These are phyloP conservation scores for Zosterops pallidus DNA, from an alignment of 2,113 vertebrate species.

Conservation along the genomic window DNA sequence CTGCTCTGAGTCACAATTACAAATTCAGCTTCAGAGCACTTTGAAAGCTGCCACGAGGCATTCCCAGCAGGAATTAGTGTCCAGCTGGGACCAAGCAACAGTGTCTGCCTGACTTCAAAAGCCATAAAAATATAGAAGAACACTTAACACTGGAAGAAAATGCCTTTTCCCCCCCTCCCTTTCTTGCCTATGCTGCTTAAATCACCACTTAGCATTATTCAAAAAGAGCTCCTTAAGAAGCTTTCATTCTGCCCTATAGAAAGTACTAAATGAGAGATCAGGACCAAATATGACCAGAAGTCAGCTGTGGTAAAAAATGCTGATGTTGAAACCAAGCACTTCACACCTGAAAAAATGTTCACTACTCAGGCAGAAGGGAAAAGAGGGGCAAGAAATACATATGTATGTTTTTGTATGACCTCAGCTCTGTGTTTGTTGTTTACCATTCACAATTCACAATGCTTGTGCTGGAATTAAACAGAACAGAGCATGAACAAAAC, in stretches of 20 bases:
- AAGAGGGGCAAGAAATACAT: neutral
- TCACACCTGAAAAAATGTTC: neutral
- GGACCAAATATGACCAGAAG: neutral
- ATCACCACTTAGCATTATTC: conserved; percentile 11
- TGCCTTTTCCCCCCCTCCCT: neutral
- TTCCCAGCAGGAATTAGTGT: conserved; percentile 27
- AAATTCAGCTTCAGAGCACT: conserved; percentile 21
- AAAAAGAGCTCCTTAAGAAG: neutral
- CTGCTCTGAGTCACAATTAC: conserved; percentile 20
- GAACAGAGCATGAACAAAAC: neutral
- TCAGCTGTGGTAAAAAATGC: neutral
- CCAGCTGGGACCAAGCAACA: conserved; percentile 31
- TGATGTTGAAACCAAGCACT: neutral
- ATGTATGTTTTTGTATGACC: neutral
- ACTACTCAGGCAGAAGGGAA: neutral
- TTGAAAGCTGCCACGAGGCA: neutral
- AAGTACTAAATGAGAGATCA: neutral
- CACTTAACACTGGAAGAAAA: conserved; percentile 30
- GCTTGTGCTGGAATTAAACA: neutral
- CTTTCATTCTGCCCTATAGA: neutral
- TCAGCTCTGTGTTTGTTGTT: neutral
- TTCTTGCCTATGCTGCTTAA: conserved; percentile 2
- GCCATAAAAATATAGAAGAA: conserved; percentile 42
- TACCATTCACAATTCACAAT: neutral
- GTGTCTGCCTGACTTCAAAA: conserved; percentile 31